phyloP scores from a whole-genome alignment of 2,797 vertebrate genomes.

The Gobionotothen gibberifrons region DNA sequence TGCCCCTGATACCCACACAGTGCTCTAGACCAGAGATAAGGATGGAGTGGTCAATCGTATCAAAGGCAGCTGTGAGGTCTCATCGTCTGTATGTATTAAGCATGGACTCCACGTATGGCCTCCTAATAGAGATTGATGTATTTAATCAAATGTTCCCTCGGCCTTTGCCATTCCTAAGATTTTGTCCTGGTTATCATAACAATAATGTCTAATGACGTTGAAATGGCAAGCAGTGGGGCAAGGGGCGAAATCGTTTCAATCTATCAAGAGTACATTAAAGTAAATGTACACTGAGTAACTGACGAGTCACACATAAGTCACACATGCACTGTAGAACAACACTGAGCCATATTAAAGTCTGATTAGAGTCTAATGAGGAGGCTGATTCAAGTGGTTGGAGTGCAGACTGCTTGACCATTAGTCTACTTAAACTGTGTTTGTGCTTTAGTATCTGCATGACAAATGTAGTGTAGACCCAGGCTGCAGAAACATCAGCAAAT shows the following conservation, averaged over 20 bases:
- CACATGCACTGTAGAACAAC: slow-evolving; percentile 67
- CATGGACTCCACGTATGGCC: slow-evolving; percentile 29
- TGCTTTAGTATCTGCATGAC: slow-evolving; percentile 37
- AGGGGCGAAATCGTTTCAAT: slow-evolving; percentile 59
- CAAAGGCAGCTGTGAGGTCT: too few relatives aligned
- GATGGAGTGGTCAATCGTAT: too few relatives aligned
- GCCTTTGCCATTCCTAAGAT: slow-evolving; percentile 69
- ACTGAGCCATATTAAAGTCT: slow-evolving; percentile 68
- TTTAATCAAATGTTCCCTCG: slow-evolving; percentile 80
- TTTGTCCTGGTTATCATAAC: slow-evolving; percentile 77
- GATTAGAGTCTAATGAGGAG: slow-evolving; percentile 71
- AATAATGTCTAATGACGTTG: slow-evolving; percentile 69
- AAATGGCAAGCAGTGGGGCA: slow-evolving; percentile 57
- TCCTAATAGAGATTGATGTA: slow-evolving; percentile 78
- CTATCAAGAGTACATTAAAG: slow-evolving; percentile 76
- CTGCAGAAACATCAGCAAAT: slow-evolving; percentile 47
- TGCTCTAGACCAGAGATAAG: too few relatives aligned
- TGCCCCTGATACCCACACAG: too few relatives aligned
- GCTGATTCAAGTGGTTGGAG: slow-evolving; percentile 37
- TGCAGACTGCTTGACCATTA: slow-evolving; percentile 43
- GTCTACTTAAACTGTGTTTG: slow-evolving; percentile 2
- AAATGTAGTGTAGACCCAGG: slow-evolving; percentile 34
- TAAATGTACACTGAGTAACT: slow-evolving; percentile 67
- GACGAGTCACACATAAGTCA: slow-evolving; percentile 66
- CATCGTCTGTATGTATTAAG: slow-evolving; percentile 53